Conservation (phyloP, 2,888 invertebrate species). For the Drosophila meridionalis region DNA sequence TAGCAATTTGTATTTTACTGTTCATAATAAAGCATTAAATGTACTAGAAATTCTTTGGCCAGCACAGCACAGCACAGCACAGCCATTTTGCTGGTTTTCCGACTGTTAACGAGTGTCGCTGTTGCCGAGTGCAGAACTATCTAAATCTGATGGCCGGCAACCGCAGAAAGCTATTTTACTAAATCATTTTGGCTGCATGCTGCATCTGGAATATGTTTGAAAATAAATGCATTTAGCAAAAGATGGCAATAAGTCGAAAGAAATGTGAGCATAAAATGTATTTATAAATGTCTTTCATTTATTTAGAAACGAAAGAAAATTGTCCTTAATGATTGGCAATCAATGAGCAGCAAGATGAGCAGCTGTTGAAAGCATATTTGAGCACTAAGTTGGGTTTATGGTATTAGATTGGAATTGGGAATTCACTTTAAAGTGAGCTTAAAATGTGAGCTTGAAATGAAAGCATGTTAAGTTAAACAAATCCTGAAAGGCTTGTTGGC, state of each 20-base stretch:
- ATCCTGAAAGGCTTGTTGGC: too few species aligned
- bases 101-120: conserved; percentile 11
- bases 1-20: conserved; percentile 33
- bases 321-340: neutral
- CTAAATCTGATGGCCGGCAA: conserved; percentile 5
- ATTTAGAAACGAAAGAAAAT: neutral
- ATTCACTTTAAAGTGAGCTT: neutral
- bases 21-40: conserved; percentile 49
- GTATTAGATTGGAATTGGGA: neutral
- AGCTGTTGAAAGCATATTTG: neutral
- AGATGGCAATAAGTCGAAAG: neutral
- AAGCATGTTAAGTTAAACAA: too few species aligned
- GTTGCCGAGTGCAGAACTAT: neutral
- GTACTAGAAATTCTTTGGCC: conserved; percentile 8
- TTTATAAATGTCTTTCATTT: neutral
- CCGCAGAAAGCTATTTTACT: conserved; percentile 39
- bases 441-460: neutral
- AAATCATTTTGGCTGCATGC: conserved; percentile 11
- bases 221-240: neutral
- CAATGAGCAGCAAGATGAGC: neutral
- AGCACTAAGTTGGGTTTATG: neutral
- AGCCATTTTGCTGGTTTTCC: conserved; percentile 15
- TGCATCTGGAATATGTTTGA: neutral
- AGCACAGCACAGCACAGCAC: neutral
- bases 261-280: too few species aligned